Evolutionary conservation across 2,113 vertebrate genomes (phyloP).

Genomic region (Nanger granti): DNA sequence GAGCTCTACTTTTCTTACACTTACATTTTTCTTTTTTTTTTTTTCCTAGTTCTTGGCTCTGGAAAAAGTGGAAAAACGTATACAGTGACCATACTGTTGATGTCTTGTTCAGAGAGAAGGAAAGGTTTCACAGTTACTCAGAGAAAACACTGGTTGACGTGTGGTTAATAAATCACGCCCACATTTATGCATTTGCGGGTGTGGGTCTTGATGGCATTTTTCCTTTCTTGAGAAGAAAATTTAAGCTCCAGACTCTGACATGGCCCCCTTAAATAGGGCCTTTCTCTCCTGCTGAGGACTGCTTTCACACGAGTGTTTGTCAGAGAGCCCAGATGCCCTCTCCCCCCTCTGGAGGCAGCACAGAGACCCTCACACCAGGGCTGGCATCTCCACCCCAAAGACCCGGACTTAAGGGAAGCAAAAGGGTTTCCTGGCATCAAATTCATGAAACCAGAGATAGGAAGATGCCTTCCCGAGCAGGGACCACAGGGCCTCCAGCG

Average conservation of each 20-base stretch:
- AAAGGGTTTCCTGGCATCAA: not conserved
- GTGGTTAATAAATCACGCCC: slow-evolving; percentile 11
- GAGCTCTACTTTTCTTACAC: not conserved
- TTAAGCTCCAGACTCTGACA: not conserved
- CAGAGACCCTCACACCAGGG: accelerated
- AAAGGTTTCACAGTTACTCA: not conserved
- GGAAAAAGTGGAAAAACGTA: slow-evolving; percentile 32
- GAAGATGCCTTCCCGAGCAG: not conserved
- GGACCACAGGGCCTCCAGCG: accelerated
- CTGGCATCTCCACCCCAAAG: accelerated
- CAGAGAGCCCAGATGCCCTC: not conserved
- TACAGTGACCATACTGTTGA: not conserved
- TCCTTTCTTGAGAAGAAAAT: not conserved
- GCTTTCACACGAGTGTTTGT: not conserved
- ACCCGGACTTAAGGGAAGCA: not conserved
- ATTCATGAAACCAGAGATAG: not conserved
- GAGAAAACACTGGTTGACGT: not conserved
- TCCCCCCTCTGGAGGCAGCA: accelerated
- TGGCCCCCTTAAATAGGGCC: not conserved
- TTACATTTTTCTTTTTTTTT: not conserved
- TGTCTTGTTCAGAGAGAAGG: not conserved
- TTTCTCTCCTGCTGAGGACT: not conserved
- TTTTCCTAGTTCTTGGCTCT: not conserved
- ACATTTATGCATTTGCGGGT: not conserved
- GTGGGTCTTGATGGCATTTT: not conserved